Percentiles rank a stretch among this genome's conserved stretches.
These are phyloP conservation scores for Lithodes maja DNA, from an alignment of 2,888 invertebrate genomes.

Conservation along the genomic window DNA sequence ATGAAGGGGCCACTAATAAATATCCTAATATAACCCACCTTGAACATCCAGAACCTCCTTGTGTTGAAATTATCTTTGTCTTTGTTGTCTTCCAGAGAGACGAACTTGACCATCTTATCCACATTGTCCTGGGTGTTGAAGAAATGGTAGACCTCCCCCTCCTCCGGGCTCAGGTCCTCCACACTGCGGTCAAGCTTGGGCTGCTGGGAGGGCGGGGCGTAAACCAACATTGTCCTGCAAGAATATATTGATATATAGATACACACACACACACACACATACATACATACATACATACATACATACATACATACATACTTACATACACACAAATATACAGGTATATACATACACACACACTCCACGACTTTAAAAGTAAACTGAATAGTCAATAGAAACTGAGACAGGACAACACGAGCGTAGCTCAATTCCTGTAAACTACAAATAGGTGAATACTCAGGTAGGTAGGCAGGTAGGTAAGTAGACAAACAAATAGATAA, in stretches of 20 bases:
- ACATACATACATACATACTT: too few species aligned
- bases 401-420: too few species aligned
- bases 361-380: too few species aligned
- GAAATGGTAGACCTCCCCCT: constrained; percentile 81
- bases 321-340: too few species aligned
- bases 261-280: not conserved
- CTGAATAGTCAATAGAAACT: too few species aligned
- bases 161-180: constrained; percentile 80
- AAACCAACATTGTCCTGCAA: constrained; percentile 75
- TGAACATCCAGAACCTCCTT: constrained; percentile 82
- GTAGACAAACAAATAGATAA: too few species aligned
- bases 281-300: too few species aligned
- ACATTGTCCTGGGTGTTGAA: constrained; percentile 82
- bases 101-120: constrained; percentile 82
- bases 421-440: too few species aligned
- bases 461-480: too few species aligned
- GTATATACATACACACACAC: too few species aligned
- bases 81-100: constrained; percentile 90
- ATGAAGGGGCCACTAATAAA: too few species aligned
- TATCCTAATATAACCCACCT: constrained; percentile 76
- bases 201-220: constrained; percentile 82
- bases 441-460: too few species aligned
- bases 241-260: not conserved
- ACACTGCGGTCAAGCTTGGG: constrained; percentile 78
- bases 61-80: constrained; percentile 87